phyloP scores from a whole-genome alignment of 2,888 invertebrate genomes.

The Mactromeris polynyma region DNA sequence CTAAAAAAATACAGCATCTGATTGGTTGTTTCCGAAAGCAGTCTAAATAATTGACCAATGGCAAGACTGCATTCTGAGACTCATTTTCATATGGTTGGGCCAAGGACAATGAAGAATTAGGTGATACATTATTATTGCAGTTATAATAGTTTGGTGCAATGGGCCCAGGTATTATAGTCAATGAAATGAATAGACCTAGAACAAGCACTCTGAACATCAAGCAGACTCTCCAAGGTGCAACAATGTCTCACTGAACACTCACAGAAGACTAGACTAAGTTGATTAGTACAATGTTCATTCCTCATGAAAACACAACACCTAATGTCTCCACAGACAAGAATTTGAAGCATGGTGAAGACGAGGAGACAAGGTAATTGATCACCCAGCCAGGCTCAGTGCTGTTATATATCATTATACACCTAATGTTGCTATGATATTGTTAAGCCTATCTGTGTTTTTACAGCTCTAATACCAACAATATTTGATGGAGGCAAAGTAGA shows the following conservation, averaged over 20 bases:
- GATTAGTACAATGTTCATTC: conserved; percentile 3
- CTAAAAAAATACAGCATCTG: neutral
- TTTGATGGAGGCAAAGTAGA: too few relatives aligned
- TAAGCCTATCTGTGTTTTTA: neutral
- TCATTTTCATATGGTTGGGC: neutral
- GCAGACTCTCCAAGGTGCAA: neutral
- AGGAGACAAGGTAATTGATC: conserved; percentile 3
- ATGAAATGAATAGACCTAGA: too few relatives aligned
- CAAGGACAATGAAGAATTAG: too few relatives aligned
- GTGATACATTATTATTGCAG: too few relatives aligned
- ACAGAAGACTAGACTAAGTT: neutral
- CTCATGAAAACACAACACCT: neutral
- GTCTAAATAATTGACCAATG: neutral
- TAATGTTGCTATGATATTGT: neutral
- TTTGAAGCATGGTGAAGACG: neutral
- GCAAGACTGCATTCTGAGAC: neutral
- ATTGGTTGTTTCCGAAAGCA: neutral
- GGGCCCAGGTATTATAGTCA: too few relatives aligned
- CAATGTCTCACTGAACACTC: neutral
- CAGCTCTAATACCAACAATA: neutral
- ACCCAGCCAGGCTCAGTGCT: neutral
- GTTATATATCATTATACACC: neutral
- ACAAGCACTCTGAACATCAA: too few relatives aligned
- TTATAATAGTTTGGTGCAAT: too few relatives aligned
- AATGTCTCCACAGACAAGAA: neutral